These are phyloP conservation scores for Corella eumyota DNA, from an alignment of 23 tunicate genomes.

Conservation along the genomic window DNA sequence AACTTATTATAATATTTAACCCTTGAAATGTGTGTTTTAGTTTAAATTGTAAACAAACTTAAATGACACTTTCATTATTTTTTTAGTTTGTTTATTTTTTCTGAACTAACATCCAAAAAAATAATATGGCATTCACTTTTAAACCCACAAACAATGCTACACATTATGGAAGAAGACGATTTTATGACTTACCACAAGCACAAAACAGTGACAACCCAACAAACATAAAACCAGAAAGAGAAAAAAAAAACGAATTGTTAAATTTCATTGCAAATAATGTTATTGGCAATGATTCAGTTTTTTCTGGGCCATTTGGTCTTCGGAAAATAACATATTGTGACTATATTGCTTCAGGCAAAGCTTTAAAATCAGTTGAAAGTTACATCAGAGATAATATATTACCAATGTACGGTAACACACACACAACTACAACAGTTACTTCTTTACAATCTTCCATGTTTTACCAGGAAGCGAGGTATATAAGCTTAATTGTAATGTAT, in stretches of 20 bases:
- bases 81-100: no score
- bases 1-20: no score
- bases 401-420: conserved; percentile 90
- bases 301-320: conserved; percentile 64
- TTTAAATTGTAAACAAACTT: no score
- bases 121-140: conserved; percentile 7
- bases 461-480: conserved; percentile 82
- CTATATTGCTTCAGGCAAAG: conserved; percentile 82
- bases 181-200: conserved; percentile 22
- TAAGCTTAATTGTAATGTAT: not conserved
- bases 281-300: conserved; percentile 68
- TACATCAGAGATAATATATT: conserved; percentile 64
- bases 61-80: no score
- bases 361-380: conserved; percentile 64
- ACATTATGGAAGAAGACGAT: conserved; percentile 21
- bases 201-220: not conserved
- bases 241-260: conserved; percentile 15
- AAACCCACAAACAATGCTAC: not conserved
- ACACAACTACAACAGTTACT: conserved; percentile 93
- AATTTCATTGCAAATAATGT: conserved; percentile 40
- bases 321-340: conserved; percentile 85
- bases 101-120: no score
- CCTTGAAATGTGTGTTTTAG: no score
- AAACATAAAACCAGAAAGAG: not conserved
- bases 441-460: conserved; percentile 77